Conservation (phyloP, 2,797 vertebrate species). For the Halcyon badia region DNA sequence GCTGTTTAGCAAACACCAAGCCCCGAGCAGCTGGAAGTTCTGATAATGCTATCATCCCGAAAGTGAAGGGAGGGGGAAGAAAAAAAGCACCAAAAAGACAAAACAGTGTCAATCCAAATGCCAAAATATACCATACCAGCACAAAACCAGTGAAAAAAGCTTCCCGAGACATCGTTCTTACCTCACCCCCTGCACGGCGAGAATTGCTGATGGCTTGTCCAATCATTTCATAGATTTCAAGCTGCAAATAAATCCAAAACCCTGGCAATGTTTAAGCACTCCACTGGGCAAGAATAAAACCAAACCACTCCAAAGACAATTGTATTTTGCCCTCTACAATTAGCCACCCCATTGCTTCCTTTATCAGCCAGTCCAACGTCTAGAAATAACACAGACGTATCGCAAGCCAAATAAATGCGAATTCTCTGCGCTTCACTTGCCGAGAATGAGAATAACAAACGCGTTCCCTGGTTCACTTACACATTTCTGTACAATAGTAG, state of each 20-base stretch:
- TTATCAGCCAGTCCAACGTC: not conserved
- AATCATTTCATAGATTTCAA: constrained; percentile 99
- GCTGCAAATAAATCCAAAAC: constrained; percentile 80
- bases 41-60: constrained; percentile 90
- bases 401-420: not conserved
- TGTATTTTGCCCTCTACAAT: not conserved
- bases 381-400: rapidly evolving
- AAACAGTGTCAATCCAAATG: not conserved
- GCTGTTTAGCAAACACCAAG: constrained; percentile 98
- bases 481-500: constrained; percentile 99
- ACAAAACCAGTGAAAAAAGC: not conserved
- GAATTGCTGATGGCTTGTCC: constrained; percentile 97
- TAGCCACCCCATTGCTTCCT: not conserved
- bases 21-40: constrained; percentile 98
- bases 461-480: constrained; percentile 80
- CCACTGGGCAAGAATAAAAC: not conserved
- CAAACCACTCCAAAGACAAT: not conserved
- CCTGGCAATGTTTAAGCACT: rapidly evolving
- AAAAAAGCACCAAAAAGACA: not conserved
- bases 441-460: not conserved
- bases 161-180: constrained; percentile 62
- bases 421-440: rapidly evolving
- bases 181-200: constrained; percentile 96
- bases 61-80: not conserved
- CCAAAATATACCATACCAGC: not conserved